phyloP scores from a whole-genome alignment of 2,797 vertebrate genomes.

The Ctenochaetus hawaiiensis region DNA sequence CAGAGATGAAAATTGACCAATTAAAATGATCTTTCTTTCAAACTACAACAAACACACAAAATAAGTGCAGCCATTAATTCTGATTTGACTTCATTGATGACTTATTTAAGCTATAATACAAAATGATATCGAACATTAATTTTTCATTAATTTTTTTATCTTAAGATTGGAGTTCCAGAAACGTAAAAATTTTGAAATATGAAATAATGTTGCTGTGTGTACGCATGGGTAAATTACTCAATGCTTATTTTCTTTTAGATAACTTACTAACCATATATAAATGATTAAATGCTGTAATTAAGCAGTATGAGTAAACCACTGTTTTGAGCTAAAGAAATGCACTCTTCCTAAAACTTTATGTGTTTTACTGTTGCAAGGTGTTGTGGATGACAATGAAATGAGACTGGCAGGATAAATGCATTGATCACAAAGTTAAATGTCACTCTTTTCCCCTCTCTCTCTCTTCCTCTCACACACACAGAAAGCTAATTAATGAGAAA shows the following conservation, averaged over 20 bases:
- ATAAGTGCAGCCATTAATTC: background rate
- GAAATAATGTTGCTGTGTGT: background rate
- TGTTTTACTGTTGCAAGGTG: constrained; percentile 14
- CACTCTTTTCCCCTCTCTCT: background rate
- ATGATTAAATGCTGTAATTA: no score
- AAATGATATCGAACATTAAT: no score
- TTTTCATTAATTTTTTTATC: background rate
- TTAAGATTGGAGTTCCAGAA: no score
- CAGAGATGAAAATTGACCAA: background rate
- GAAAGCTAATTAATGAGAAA: constrained; percentile 59
- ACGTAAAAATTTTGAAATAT: background rate
- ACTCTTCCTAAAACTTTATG: background rate
- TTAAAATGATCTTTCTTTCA: background rate
- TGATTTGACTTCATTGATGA: background rate
- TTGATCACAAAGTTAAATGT: constrained; percentile 24
- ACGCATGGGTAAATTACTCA: background rate
- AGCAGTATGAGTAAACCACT: background rate
- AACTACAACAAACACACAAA: background rate
- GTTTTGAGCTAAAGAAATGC: background rate
- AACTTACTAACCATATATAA: background rate
- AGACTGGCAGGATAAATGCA: constrained; percentile 29
- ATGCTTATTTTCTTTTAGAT: background rate
- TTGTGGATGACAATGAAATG: constrained; percentile 16
- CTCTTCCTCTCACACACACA: background rate
- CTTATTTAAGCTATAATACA: no score